phyloP scores from a whole-genome alignment of 2,797 vertebrate genomes.

The Tenualosa thibaudeaui region DNA sequence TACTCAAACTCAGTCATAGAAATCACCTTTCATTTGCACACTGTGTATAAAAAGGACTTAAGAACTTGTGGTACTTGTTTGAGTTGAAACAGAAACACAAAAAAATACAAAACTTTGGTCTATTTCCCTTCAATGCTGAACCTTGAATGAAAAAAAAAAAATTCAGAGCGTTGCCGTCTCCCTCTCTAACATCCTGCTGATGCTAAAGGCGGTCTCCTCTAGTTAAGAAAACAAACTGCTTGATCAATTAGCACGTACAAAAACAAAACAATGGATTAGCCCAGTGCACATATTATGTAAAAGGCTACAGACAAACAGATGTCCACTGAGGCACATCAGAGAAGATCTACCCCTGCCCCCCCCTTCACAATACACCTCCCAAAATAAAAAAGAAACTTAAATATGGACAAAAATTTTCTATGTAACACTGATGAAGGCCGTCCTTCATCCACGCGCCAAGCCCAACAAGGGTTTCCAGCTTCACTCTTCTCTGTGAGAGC shows the following conservation, averaged over 20 bases:
- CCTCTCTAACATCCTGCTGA: constrained; percentile 22
- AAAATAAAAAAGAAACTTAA: constrained; percentile 45
- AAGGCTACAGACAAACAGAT: constrained; percentile 67
- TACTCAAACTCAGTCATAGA: constrained; percentile 58
- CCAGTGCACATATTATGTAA: constrained; percentile 72
- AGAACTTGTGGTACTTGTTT: constrained; percentile 58
- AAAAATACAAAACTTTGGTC: constrained; percentile 86
- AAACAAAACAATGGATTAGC: constrained; percentile 49
- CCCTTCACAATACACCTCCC: constrained; percentile 37
- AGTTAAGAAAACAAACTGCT: constrained; percentile 59
- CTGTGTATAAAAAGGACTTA: constrained; percentile 52
- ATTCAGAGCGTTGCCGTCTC: constrained; percentile 48
- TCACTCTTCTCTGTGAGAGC: not conserved
- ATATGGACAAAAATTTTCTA: constrained; percentile 52
- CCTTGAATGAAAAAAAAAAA: constrained; percentile 52
- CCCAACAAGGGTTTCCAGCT: constrained; percentile 28
- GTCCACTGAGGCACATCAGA: constrained; percentile 39
- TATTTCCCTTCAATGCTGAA: constrained; percentile 72
- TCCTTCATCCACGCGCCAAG: constrained; percentile 69
- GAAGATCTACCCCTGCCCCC: not conserved
- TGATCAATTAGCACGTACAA: constrained; percentile 48
- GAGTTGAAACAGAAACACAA: constrained; percentile 71
- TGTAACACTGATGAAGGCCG: constrained; percentile 71
- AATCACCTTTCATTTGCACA: constrained; percentile 50
- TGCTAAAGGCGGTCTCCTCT: constrained; percentile 59